Conservation (phyloP, 2,797 vertebrate genomes). For the Vespertilio murinus region DNA sequence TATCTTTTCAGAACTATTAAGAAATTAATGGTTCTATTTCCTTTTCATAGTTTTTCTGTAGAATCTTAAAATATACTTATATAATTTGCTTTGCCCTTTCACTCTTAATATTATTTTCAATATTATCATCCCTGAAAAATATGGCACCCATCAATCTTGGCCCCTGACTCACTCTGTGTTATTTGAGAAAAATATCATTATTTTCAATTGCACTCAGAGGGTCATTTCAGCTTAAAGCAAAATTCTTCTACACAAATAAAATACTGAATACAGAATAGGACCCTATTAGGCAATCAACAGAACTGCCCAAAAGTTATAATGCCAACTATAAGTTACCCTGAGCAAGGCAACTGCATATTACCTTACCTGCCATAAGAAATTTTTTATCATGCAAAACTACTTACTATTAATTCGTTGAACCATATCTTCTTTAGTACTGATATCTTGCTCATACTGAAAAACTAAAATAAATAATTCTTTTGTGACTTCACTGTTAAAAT, state of each 20-base stretch:
- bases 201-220: neutral
- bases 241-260: conserved; percentile 52
- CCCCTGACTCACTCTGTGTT: neutral
- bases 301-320: neutral
- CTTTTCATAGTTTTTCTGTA: conserved; percentile 20
- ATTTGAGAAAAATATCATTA: conserved; percentile 1
- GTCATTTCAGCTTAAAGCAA: conserved; percentile 4
- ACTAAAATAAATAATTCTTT: conserved; percentile 78
- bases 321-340: neutral
- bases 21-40: conserved; percentile 42
- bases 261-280: conserved; percentile 18
- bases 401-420: conserved; percentile 85
- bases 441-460: conserved; percentile 83
- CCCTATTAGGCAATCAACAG: neutral
- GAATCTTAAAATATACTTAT: conserved; percentile 7
- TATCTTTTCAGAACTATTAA: conserved; percentile 39
- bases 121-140: conserved; percentile 54
- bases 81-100: conserved; percentile 22
- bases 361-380: neutral
- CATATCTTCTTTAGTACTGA: conserved; percentile 77
- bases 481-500: conserved; percentile 53
- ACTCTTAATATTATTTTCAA: conserved; percentile 38
- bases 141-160: neutral
- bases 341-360: neutral
- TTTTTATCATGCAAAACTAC: conserved; percentile 70